Base-by-base conservation (phyloP, 2,113 vertebrate species). In the Pontoporia blainvillei region DNA sequence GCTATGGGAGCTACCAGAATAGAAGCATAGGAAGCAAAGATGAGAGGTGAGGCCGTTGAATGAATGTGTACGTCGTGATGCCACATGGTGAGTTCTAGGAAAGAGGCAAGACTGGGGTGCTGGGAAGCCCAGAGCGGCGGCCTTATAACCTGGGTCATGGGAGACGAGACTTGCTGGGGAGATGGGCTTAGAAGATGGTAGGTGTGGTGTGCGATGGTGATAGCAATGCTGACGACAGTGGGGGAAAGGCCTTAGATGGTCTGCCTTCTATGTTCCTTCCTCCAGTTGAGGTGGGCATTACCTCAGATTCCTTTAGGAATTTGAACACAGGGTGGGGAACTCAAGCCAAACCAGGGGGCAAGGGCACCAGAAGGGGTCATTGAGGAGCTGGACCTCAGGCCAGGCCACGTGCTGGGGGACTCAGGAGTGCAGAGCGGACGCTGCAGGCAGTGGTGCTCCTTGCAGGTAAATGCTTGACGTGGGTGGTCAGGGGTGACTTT, bases 171-270 rank as follows among this genome's bases (percentile, higher is more conserved):
- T 20, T 81, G 49, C 66, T 20, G n/a, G 64, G 31, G 54, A 78
- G 83, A 0, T 5, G 41, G 27, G 44, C 57, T 36, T 15, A 10
- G 41, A 4, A 54, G 87, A 17, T 8, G 71, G 64, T 3, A 2
- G 36, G 57, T 8, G 13, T 13, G 52, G 10, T 5, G n/a, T 23
- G 44, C 1, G 1, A 49, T 11, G 1, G 6, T 7, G 6, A 14
- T 4, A 1, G 11, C 5, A 0, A 14, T 3, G 15, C 3, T 25
- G 75, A n/a, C 5, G 54, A 3, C 1, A 46, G 4, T 8, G 34
- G 1, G 75, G 76, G 76, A 4, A 31, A 25, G 10, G 25, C 46
- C 2, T 73, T 11, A 1, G 18, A 2, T 1, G 8, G n/a, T 25
- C 36, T 67, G 10, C 17, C n/a, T 25, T 1, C 1, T 3, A 27